Evolutionary conservation across 2,113 vertebrate genomes (phyloP), one percentile per base, ranked within the genome.

Genomic region (Pleuronectes platessa): DNA sequence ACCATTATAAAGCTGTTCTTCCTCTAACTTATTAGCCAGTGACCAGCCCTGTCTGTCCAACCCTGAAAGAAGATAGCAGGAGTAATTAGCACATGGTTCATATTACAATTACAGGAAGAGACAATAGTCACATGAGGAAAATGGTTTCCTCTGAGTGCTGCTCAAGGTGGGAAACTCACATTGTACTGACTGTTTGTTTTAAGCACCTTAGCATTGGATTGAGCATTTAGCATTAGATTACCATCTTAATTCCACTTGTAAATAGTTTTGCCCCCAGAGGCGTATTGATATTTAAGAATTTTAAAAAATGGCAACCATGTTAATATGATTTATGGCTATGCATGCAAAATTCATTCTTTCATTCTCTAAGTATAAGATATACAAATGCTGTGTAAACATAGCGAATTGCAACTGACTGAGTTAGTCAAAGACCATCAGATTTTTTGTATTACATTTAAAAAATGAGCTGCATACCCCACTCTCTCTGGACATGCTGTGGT

Each of bases 401-500:
- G 37, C 40, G 7, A 20, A 45, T 24, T 24, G n/a, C 49, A 68
- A 58, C 37, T 69, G 4, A 60, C 65, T 37, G 6, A 71, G 18
- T 61, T 40, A 45, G 55, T 69, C 6, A 64, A 31, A 7, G 31
- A 31, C 27, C 0, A 5, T 31, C 5, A 6, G 6, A 31, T 31
- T 31, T 31, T 31, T 31, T 31, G 27, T 31, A 31, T 1, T 31
- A 31, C 2, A 2, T 59, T 60, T 15, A 3, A 71, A 66, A 64
- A 5, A 61, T 35, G 26, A 59, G 21, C 7, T 63, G 0, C 94
- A 87, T 94, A 99, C 98, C 97, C 8, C 99, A 94, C 86, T 99
- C 97, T 82, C 92, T 95, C 83, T 98, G 97, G 74, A 99, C 91
- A 0, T 99, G 97, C 26, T 96, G 95, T 0, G 97, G 97, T 56